A percentile compares a stretch with the other conserved stretches of the same genome.
phyloP scores from a whole-genome alignment of 2,113 vertebrate species.

The Nerophis ophidion region DNA sequence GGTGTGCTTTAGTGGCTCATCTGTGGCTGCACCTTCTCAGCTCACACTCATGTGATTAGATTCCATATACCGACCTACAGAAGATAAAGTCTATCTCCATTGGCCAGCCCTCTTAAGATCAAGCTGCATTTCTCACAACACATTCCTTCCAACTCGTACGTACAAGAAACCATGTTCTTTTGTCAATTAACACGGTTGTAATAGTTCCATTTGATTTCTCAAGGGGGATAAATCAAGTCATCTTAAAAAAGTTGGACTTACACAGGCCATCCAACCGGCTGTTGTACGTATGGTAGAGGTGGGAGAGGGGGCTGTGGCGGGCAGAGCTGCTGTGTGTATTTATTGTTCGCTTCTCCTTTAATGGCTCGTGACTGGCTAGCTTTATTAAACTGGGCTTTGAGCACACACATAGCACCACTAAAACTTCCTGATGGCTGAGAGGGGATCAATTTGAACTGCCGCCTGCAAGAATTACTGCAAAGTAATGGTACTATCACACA shows the following conservation, averaged over 20 bases:
- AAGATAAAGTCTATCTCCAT: constrained; percentile 73
- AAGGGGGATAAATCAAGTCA: constrained; percentile 20
- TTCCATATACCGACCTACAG: constrained; percentile 58
- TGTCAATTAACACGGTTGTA: constrained; percentile 43
- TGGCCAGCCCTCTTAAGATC: constrained; percentile 61
- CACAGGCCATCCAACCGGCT: constrained; percentile 13
- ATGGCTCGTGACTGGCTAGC: constrained; percentile 67
- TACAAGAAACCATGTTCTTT: constrained; percentile 22
- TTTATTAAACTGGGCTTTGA: constrained; percentile 82
- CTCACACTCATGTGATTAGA: constrained; percentile 69
- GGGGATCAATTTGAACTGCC: constrained; percentile 69
- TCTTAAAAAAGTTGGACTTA: constrained; percentile 21
- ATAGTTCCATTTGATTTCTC: constrained; percentile 14
- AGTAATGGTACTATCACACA: constrained; percentile 63
- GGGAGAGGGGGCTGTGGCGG: constrained; percentile 13
- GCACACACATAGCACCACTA: constrained; percentile 72
- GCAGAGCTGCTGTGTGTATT: constrained; percentile 65
- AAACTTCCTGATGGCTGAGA: constrained; percentile 69
- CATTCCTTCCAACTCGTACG: constrained; percentile 20
- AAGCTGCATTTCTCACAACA: constrained; percentile 53
- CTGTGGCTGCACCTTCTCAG: constrained; percentile 63
- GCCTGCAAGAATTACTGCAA: constrained; percentile 68
- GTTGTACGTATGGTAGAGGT: constrained; percentile 13
- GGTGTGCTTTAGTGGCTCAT: constrained; percentile 58
- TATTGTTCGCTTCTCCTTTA: constrained; percentile 69